Conservation (phyloP, 2,888 invertebrate genomes). For the Enchytraeus crypticus region DNA sequence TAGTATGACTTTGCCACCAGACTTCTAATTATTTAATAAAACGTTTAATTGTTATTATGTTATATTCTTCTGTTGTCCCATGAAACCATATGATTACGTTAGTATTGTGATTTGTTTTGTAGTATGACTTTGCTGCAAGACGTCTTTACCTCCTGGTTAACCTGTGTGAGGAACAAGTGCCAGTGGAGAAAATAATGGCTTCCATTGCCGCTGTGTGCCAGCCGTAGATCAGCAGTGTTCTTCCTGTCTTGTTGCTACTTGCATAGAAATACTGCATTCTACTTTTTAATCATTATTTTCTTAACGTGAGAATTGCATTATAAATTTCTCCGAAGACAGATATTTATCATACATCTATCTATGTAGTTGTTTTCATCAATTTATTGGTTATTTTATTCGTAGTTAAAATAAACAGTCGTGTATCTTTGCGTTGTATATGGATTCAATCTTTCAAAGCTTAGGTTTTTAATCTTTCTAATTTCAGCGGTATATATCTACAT, state of each 20-base stretch:
- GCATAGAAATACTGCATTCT: not conserved
- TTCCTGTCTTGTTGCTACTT: too few relatives aligned
- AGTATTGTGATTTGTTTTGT: constrained; percentile 17
- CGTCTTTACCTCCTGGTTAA: constrained; percentile 48
- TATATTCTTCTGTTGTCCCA: not conserved
- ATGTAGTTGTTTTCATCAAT: too few relatives aligned
- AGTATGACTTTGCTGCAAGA: constrained; percentile 48
- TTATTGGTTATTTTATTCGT: too few relatives aligned
- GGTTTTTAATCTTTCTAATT: too few relatives aligned
- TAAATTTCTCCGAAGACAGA: not conserved
- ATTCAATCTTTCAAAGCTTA: too few relatives aligned
- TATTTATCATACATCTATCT: too few relatives aligned
- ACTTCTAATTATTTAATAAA: too few relatives aligned
- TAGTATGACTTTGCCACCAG: constrained; percentile 48
- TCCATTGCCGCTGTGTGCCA: constrained; percentile 30
- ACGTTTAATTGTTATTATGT: not conserved
- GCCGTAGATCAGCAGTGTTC: not conserved
- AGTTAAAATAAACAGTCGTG: too few relatives aligned
- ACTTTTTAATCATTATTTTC: not conserved
- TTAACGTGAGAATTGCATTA: not conserved
- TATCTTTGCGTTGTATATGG: too few relatives aligned
- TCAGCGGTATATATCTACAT: too few relatives aligned
- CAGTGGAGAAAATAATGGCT: constrained; percentile 27
- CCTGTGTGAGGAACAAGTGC: constrained; percentile 47
- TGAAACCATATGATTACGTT: too few relatives aligned